Percentiles rank a stretch among this genome's conserved stretches.
These are phyloP conservation scores for Notothenia rossii DNA, from an alignment of 2,113 vertebrate genomes.

Conservation along the genomic window DNA sequence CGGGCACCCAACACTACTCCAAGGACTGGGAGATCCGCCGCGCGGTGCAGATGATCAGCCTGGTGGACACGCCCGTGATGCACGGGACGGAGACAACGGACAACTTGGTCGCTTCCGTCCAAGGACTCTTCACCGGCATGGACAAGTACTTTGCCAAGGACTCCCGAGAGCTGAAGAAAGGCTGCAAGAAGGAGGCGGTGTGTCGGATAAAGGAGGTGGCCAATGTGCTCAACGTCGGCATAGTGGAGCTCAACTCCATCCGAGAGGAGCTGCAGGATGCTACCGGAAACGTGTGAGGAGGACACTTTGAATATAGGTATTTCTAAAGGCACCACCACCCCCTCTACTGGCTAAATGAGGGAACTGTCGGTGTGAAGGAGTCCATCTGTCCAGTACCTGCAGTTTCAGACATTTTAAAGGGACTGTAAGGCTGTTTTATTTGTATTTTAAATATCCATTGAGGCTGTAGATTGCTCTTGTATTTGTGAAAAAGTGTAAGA, in stretches of 20 bases:
- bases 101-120: slow-evolving; percentile 27
- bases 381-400: not conserved
- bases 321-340: not conserved
- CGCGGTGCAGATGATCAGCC: slow-evolving; percentile 74
- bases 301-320: not conserved
- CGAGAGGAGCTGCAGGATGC: slow-evolving; percentile 78
- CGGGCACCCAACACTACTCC: slow-evolving; percentile 78
- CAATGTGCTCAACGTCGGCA: slow-evolving; percentile 64
- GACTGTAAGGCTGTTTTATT: too few species aligned
- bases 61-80: slow-evolving; percentile 64
- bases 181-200: slow-evolving; percentile 75
- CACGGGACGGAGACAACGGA: slow-evolving; percentile 39
- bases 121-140: slow-evolving; percentile 74
- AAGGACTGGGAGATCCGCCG: slow-evolving; percentile 79
- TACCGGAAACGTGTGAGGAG: slow-evolving; percentile 61
- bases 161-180: slow-evolving; percentile 76
- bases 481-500: not conserved
- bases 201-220: slow-evolving; percentile 69
- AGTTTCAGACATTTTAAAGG: not conserved
- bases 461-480: not conserved
- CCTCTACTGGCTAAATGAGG: slow-evolving; percentile 23
- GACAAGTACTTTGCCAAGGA: slow-evolving; percentile 83
- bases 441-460: too few species aligned
- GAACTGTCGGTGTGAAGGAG: slow-evolving; percentile 2
- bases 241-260: slow-evolving; percentile 78